A percentile compares a stretch with the other conserved stretches of the same genome.
Conservation (phyloP, 35 echinoderm and acorn worm species). For the Heliocidaris erythrogramma region DNA sequence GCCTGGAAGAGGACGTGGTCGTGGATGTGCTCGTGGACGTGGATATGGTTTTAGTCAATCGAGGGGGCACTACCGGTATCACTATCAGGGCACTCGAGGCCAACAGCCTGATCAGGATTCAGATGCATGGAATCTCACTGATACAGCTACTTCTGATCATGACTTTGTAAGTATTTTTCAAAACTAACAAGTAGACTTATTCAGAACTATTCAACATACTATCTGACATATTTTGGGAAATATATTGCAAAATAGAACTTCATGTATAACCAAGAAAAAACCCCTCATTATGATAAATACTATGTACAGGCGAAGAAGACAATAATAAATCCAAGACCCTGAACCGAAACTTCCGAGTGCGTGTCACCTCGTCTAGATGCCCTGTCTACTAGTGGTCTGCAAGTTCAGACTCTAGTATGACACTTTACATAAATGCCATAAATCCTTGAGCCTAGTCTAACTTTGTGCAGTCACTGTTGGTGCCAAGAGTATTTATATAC, state of each 20-base stretch:
- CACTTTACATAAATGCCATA: too few relatives aligned
- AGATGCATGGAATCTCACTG: neutral
- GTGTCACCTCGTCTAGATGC: too few relatives aligned
- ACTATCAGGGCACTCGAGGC: neutral
- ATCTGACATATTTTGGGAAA: neutral
- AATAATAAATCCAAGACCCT: too few relatives aligned
- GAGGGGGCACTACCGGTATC: neutral
- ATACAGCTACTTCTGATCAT: neutral
- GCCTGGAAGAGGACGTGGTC: slow-evolving; percentile 7
- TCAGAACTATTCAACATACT: neutral
- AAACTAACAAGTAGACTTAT: neutral
- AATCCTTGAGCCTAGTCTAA: too few relatives aligned
- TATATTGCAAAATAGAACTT: neutral
- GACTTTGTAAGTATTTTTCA: neutral
- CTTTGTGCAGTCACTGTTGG: too few relatives aligned
- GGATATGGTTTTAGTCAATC: neutral
- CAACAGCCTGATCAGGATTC: neutral
- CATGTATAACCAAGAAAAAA: neutral
- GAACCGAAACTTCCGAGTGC: too few relatives aligned
- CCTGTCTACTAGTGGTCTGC: too few relatives aligned
- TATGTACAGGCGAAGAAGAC: neutral
- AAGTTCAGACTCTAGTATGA: too few relatives aligned
- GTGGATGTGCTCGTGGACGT: neutral
- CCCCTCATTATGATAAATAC: neutral
- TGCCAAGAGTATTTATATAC: too few relatives aligned